Evolutionary conservation across 2,888 invertebrate species (phyloP), one percentile per base, ranked within the genome.

Genomic region (Hirudinaria manillensis): DNA sequence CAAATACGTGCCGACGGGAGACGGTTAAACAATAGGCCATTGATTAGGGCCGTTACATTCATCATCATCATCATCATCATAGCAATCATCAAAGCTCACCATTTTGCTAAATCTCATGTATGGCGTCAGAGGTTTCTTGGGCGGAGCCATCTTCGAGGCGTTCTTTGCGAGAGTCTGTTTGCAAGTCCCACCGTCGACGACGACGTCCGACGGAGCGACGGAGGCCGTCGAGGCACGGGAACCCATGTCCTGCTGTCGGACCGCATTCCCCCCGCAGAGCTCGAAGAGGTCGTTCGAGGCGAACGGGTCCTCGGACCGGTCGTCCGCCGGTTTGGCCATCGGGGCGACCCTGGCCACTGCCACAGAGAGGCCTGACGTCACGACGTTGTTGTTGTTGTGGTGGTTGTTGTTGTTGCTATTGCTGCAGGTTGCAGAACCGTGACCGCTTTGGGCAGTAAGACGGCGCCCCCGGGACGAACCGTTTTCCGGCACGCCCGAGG

Each of bases 101-200:
- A 79, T 75, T 70, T 80, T 80, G 75, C 80, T 80, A 76, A 80
- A 80, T 34, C 80, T 70, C 80, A 80, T 80, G 70, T 80, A 80
- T 1, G 80, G 80, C n/a, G 80, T 80, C 13, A 80, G 78, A 16
- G 80, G 80, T 71, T 79, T 79, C 73, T 79, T 79, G 36, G 80
- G 80, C 29, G 79, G 80, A 45, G 75, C 77, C 34, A 68, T 65
- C 61, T 74, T 76, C 27, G 36, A 36, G 38, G 32, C 34, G 10
- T 73, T 27, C 24, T 38, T 34, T 10, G 27, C 4, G 13, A 34
- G 13, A 4, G 29, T 68, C 45, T 45, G 45, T 16, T 45, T 45
- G 45, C 3, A 45, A 45, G 45, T 45, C 16, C 45, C 45, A 16
- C 45, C 45, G 45, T 45, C 16, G 1, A 10, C 24, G 4, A 13